Conservation (phyloP, 1,140 invertebrate genomes). For the Bombyx mori region ASM3026992v2 NC_085109.1:8262501-8263000, state of each 20-base stretch:
- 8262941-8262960: slow-evolving; percentile 35
- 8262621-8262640: no score
- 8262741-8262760: no score
- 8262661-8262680: no score
- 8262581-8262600: no score
- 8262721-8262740: no score
- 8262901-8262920: slow-evolving; percentile 29
- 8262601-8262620: no score
- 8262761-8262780: no score
- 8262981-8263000: slow-evolving; percentile 66
- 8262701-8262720: no score
- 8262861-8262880: slow-evolving; percentile 17
- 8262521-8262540: slow-evolving; percentile 56
- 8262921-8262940: slow-evolving; percentile 19
- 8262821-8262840: slow-evolving; percentile 44
- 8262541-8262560: slow-evolving; percentile 56
- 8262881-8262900: slow-evolving; percentile 27
- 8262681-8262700: no score
- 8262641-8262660: no score
- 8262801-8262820: slow-evolving; percentile 63
- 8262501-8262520: slow-evolving; percentile 59
- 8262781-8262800: slow-evolving; percentile 10
- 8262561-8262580: slow-evolving; percentile 48
- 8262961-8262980: slow-evolving; percentile 38
- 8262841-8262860: slow-evolving; percentile 23